Percentiles rank a stretch among this genome's conserved stretches.
Conservation (phyloP, 2,888 invertebrate species). For the Cyclophora punctaria region DNA sequence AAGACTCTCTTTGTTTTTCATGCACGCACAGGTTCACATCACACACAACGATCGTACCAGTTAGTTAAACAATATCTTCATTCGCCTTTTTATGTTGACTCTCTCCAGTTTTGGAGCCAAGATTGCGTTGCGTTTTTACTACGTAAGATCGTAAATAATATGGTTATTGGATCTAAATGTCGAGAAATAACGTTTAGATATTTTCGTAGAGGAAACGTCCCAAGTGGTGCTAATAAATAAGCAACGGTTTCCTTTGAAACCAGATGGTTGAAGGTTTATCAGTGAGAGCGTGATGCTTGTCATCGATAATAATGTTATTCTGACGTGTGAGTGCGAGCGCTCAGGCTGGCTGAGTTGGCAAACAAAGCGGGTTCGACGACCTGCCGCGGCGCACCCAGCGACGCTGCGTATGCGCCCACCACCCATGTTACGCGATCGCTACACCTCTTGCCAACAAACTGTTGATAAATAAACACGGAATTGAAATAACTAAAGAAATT, state of each 20-base stretch:
- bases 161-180: background rate
- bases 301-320: slow-evolving; percentile 51
- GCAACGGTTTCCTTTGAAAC: too few species aligned
- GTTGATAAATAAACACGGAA: background rate
- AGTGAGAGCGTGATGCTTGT: slow-evolving; percentile 32
- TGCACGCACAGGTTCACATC: slow-evolving; percentile 4
- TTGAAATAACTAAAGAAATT: background rate
- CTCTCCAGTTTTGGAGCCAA: slow-evolving; percentile 42
- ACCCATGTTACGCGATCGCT: slow-evolving; percentile 27
- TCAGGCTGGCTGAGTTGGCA: slow-evolving; percentile 73
- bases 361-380: slow-evolving; percentile 73
- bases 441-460: slow-evolving; percentile 9
- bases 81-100: slow-evolving; percentile 31
- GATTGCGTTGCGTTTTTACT: slow-evolving; percentile 48
- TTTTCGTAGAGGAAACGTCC: too few species aligned
- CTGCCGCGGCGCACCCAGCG: slow-evolving; percentile 51
- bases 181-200: too few species aligned
- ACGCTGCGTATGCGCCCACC: slow-evolving; percentile 38
- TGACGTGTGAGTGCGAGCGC: slow-evolving; percentile 45
- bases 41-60: background rate
- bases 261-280: slow-evolving; percentile 11
- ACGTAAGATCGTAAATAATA: slow-evolving; percentile 16
- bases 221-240: too few species aligned
- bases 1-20: slow-evolving; percentile 25
- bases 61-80: slow-evolving; percentile 15